phyloP scores from a whole-genome alignment of 2,797 vertebrate genomes.

The Chiloscyllium punctatum region DNA sequence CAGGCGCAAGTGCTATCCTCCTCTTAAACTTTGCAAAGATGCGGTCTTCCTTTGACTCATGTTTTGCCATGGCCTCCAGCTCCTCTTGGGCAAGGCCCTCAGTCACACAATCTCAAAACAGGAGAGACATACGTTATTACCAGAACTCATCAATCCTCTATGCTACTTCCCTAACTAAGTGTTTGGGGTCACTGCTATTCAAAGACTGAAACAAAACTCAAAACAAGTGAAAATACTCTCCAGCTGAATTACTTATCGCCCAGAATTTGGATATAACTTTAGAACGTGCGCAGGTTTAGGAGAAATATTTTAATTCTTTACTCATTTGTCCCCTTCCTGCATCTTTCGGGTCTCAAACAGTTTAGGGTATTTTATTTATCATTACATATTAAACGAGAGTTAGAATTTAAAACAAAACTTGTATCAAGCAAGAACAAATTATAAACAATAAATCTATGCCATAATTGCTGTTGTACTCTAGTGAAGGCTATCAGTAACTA shows the following conservation, averaged over 20 bases:
- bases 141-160: not conserved
- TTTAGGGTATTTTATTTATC: not conserved
- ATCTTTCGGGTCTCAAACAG: not conserved
- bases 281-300: not conserved
- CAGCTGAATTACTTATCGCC: not conserved
- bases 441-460: too few relatives aligned
- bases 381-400: not conserved
- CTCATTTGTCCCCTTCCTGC: not conserved
- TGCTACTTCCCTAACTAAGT: not conserved
- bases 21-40: constrained; percentile 78
- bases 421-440: too few relatives aligned
- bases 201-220: too few relatives aligned
- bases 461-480: too few relatives aligned
- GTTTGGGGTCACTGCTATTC: too few relatives aligned
- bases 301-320: not conserved
- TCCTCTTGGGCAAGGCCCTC: constrained; percentile 60
- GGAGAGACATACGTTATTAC: not conserved
- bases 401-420: not conserved
- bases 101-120: constrained; percentile 13
- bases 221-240: not conserved
- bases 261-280: not conserved
- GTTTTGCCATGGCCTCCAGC: constrained; percentile 82
- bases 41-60: constrained; percentile 77
- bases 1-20: constrained; percentile 69
- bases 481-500: not conserved